Conservation (phyloP, 2,113 vertebrate species). For the Nerophis lumbriciformis region DNA sequence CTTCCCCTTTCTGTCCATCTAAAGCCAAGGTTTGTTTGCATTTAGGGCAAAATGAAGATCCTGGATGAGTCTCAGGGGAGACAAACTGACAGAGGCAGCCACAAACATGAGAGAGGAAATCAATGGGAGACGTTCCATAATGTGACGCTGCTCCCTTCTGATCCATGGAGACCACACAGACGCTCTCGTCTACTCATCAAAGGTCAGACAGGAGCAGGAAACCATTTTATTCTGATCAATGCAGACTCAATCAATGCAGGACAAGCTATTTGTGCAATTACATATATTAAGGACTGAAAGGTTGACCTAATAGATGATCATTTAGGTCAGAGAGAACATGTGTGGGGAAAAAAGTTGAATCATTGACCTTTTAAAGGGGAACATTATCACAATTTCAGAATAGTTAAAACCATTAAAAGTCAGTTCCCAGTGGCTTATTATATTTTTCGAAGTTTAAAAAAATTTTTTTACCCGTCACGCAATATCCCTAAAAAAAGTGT, state of each 20-base stretch:
- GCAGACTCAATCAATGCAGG: background rate
- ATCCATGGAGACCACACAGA: conserved; percentile 63
- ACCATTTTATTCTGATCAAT: conserved; percentile 19
- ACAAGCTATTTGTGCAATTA: background rate
- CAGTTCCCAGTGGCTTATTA: too few species aligned
- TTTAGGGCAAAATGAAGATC: conserved; percentile 33
- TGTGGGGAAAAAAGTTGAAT: too few species aligned
- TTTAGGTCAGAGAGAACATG: background rate
- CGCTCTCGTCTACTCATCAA: conserved; percentile 47
- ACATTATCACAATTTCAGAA: too few species aligned
- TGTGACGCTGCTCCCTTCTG: conserved; percentile 34
- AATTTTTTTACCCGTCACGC: too few species aligned
- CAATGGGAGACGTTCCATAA: conserved; percentile 30
- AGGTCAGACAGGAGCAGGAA: conserved; percentile 58
- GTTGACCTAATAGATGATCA: background rate
- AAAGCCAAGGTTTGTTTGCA: too few species aligned
- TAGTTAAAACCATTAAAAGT: too few species aligned
- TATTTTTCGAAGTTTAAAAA: too few species aligned
- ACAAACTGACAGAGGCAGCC: conserved; percentile 5
- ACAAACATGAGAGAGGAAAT: conserved; percentile 22
- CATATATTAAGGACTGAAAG: background rate
- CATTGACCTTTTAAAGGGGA: too few species aligned
- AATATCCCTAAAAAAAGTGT: too few species aligned
- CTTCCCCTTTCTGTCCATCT: too few species aligned
- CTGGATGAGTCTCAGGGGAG: conserved; percentile 12